Evolutionary conservation across 2,113 vertebrate genomes (phyloP).

Genomic region (Cavia porcellus): DNA sequence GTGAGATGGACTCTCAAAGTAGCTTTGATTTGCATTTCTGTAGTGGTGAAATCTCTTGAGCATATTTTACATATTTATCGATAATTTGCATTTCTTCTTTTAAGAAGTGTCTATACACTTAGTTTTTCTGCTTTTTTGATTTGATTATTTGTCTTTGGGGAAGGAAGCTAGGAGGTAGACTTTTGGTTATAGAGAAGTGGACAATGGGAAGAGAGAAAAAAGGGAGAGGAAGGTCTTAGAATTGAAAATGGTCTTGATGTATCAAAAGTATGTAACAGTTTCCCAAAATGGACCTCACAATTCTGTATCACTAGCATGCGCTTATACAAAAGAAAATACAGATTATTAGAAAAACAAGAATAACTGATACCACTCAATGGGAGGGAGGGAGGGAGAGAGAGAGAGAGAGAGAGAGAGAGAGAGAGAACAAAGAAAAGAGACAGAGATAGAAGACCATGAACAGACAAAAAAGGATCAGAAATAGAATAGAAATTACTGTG

Average conservation of each 20-base stretch:
- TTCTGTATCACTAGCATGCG: not conserved
- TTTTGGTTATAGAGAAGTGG: not conserved
- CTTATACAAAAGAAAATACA: not conserved
- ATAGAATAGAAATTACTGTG: slow-evolving; percentile 1
- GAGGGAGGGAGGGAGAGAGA: not conserved
- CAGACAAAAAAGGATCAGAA: not conserved
- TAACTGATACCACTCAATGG: not conserved
- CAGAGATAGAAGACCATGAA: not conserved
- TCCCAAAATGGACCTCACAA: not conserved
- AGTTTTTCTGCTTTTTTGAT: not conserved
- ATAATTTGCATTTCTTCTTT: not conserved
- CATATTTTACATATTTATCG: not conserved
- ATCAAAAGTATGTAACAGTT: not conserved
- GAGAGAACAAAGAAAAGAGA: not conserved
- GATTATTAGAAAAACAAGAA: not conserved
- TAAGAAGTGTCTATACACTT: not conserved
- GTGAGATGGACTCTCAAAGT: not conserved
- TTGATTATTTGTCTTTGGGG: not conserved
- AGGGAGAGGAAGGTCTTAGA: not conserved
- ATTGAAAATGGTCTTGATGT: not conserved
- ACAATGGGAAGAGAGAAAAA: not conserved
- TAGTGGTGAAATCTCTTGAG: not conserved
- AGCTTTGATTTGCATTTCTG: not conserved
- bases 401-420: not conserved
- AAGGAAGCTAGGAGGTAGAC: not conserved